Percentiles rank a stretch among this genome's conserved stretches.
Evolutionary conservation across 2,113 vertebrate species (phyloP).

Genomic region (Grus americana): DNA sequence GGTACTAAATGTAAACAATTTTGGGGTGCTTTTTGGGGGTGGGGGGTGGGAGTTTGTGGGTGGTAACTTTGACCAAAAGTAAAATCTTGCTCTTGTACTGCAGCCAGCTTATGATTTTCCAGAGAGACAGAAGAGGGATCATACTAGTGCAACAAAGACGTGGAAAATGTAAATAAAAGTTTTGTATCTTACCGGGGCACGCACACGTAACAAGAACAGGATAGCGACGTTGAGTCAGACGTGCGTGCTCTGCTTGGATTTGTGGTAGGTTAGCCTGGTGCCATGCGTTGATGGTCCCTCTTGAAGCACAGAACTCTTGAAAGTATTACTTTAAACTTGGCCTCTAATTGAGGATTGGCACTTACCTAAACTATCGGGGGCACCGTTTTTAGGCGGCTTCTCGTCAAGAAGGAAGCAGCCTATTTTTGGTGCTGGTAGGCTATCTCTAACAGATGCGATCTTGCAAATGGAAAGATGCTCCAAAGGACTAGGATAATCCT

Average conservation of each 20-base stretch:
- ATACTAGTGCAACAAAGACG: slow-evolving; percentile 42
- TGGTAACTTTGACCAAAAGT: slow-evolving; percentile 74
- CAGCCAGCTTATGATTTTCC: slow-evolving; percentile 70
- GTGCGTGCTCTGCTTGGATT: slow-evolving; percentile 44
- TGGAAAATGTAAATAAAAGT: slow-evolving; percentile 53
- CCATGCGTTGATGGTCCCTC: slow-evolving; percentile 71
- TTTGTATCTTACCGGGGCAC: slow-evolving; percentile 36
- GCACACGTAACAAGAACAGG: slow-evolving; percentile 1
- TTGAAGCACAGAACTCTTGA: slow-evolving; percentile 79
- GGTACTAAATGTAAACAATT: slow-evolving; percentile 65
- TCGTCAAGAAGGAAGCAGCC: slow-evolving; percentile 45
- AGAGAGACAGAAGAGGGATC: slow-evolving; percentile 69
- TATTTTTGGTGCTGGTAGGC: slow-evolving; percentile 61
- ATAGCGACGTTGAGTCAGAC: not conserved
- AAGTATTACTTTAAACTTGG: slow-evolving; percentile 75
- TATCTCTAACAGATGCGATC: slow-evolving; percentile 15
- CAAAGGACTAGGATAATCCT: slow-evolving; percentile 71
- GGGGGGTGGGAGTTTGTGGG: slow-evolving; percentile 53
- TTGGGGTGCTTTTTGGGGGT: slow-evolving; percentile 40
- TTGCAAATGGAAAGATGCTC: slow-evolving; percentile 81
- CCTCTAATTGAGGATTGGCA: slow-evolving; percentile 75
- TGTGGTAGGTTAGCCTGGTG: slow-evolving; percentile 66
- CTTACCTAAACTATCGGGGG: slow-evolving; percentile 61
- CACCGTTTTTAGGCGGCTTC: slow-evolving; percentile 57
- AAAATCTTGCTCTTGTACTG: slow-evolving; percentile 74